A percentile compares a stretch with the other conserved stretches of the same genome.
Conservation (phyloP, 2,797 vertebrate genomes). For the Pseudotriccus pelzelni region DNA sequence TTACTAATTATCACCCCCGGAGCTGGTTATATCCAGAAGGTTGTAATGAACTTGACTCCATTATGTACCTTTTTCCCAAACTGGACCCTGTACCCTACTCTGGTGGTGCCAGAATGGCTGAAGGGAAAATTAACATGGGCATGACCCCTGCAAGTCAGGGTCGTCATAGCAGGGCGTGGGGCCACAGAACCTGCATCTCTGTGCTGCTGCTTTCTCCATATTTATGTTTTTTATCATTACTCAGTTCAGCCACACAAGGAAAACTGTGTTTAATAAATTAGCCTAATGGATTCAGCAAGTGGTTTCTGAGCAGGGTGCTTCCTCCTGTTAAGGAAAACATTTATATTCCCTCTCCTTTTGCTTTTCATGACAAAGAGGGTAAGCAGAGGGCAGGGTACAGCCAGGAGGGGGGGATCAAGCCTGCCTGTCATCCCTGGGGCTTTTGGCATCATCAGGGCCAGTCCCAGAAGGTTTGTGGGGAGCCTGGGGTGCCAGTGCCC, state of each 20-base stretch:
- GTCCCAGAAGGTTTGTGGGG: background rate
- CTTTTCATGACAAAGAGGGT: slow-evolving; percentile 46
- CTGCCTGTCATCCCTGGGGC: background rate
- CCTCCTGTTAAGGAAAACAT: slow-evolving; percentile 92
- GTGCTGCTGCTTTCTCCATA: slow-evolving; percentile 64
- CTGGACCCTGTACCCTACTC: background rate
- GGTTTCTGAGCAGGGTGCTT: slow-evolving; percentile 88
- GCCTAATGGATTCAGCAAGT: slow-evolving; percentile 93
- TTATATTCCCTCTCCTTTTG: slow-evolving; percentile 81
- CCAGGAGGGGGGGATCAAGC: background rate
- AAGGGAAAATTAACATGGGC: background rate
- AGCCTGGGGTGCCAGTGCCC: background rate
- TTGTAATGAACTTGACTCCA: background rate
- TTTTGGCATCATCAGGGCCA: background rate
- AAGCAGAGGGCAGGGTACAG: slow-evolving; percentile 18
- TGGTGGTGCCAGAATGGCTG: background rate
- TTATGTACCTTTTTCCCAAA: background rate
- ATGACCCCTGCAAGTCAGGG: background rate
- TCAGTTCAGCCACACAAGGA: slow-evolving; percentile 90
- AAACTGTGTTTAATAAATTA: slow-evolving; percentile 97
- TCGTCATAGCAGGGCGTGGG: background rate
- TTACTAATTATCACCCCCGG: background rate
- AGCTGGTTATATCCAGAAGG: background rate
- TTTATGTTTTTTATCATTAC: slow-evolving; percentile 83
- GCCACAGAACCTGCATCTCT: slow-evolving; percentile 35